Evolutionary conservation across 2,113 vertebrate species (phyloP).

Genomic region (Falco punctatus): DNA sequence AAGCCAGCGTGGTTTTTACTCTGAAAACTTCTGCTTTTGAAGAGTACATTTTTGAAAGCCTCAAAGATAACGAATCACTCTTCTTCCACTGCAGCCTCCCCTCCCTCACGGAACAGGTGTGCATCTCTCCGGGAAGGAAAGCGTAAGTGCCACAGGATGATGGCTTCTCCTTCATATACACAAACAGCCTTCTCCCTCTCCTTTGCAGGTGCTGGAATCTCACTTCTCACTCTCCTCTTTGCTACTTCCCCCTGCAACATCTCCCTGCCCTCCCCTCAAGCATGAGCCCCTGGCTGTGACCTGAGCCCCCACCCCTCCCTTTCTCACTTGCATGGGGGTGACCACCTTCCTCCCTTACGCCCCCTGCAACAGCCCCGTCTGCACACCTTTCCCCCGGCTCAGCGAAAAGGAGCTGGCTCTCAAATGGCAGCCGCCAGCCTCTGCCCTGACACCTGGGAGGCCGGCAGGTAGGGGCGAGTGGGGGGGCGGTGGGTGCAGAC

Average conservation of each 20-base stretch:
- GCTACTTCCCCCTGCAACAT: not conserved
- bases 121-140: not conserved
- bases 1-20: not conserved
- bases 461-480: too few relatives aligned
- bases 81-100: not conserved
- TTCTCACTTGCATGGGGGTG: not conserved
- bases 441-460: not conserved
- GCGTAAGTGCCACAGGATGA: rapidly evolving
- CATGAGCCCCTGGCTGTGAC: not conserved
- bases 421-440: not conserved
- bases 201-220: not conserved
- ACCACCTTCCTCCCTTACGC: not conserved
- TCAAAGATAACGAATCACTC: not conserved
- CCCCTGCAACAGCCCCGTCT: not conserved
- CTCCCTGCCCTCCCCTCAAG: not conserved
- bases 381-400: not conserved
- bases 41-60: not conserved
- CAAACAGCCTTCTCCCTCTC: not conserved
- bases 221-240: not conserved
- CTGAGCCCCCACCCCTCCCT: not conserved
- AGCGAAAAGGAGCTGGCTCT: not conserved
- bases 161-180: not conserved
- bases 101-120: not conserved
- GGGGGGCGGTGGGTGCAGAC: too few relatives aligned
- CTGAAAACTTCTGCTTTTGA: not conserved